Base-by-base conservation (phyloP, 2,888 invertebrate species). In the Nemoura dubitans region DNA sequence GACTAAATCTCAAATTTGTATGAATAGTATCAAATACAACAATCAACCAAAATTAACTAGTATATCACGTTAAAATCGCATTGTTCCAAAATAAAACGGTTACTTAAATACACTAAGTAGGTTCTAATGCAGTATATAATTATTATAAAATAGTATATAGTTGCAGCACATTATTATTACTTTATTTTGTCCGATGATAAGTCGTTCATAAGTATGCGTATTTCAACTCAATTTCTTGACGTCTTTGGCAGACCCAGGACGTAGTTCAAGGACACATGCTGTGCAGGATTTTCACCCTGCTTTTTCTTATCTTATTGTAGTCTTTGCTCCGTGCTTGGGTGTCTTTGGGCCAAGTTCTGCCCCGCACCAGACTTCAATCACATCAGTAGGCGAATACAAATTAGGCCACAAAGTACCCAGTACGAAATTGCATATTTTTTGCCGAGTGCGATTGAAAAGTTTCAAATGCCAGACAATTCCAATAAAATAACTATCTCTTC, bases 21-120 rank as follows among this genome's bases (percentile, higher is more conserved):
- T 59, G 59, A 59, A 59, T 59, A 59, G 59, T 59, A 59, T 59
- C 59, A 59, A 59, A 59, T 59, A 59, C 59, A 59, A 59, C 59
- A 59, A 59, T 16, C 59, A 59, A 59, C 21, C 59, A 59, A 59
- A 59, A 59, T 59, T 59, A 59, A 7, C 59, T 59, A 59, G 16
- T 21, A 59, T 59, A 59, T 59, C 59, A 59, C 59, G 59, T 59
- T 59, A 59, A 59, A 59, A 59, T 59, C 59, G 59, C 59, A 7
- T 59, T 59, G 59, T 59, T 59, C 59, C 59, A 59, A 59, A 59
- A 21, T 59, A 59, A 59, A 59, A 59, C 2, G 59, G 21, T 59
- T 59, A 2, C 59, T 59, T 1, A 59, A 59, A 59, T 59, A 59
- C 59, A 59, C 59, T 2, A 59, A 59, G 21, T 59, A 59, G 59